Base-by-base conservation (phyloP, 2,113 vertebrate species). In the Agapornis roseicollis region DNA sequence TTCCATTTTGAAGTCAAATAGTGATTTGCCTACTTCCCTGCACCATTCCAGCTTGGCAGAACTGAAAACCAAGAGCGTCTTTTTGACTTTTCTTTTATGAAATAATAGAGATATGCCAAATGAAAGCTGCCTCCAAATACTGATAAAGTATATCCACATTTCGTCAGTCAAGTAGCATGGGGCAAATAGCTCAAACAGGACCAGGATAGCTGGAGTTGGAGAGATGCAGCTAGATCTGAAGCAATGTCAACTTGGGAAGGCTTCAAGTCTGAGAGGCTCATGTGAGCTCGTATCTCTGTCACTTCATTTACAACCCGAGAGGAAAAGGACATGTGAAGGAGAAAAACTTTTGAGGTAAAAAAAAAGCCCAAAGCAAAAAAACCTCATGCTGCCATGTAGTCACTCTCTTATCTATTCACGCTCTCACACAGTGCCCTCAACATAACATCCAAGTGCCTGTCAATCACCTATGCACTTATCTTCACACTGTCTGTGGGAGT, bases 401-500 rank as follows among this genome's bases (percentile, higher is more conserved):
- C 84, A 46, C 60, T 60, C 31, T 83, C 42, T 93, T 95, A 94
- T 93, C 94, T 88, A n/a, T 79, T 63, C 50, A 55, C 41, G 68
- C 53, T 94, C 71, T 85, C 88, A 81, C 60, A 80, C 66, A 55
- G 68, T 77, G 85, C 80, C 95, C 85, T 83, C 50, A 88, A 47
- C 86, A 80, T 11, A 72, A 74, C 63, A 91, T 41, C 78, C 6
- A 0, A 73, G 85, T 58, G 68, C 49, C 73, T 85, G 94, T 73
- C 94, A 96, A 77, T 96, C 96, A 95, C 66, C 52, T 50, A 5
- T 8, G 14, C 1, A 2, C 78, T 95, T 94, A 96, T 92, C 93
- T 94, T 58, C 53, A 42, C 41, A 7, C 74, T 85, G 83, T 81
- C 80, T 17, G 2, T 77, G 53, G 58, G 44, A 92, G 41, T 2